phyloP scores from a whole-genome alignment of 92 coral and sea anemone genomes.

The Siderastrea siderea region DNA sequence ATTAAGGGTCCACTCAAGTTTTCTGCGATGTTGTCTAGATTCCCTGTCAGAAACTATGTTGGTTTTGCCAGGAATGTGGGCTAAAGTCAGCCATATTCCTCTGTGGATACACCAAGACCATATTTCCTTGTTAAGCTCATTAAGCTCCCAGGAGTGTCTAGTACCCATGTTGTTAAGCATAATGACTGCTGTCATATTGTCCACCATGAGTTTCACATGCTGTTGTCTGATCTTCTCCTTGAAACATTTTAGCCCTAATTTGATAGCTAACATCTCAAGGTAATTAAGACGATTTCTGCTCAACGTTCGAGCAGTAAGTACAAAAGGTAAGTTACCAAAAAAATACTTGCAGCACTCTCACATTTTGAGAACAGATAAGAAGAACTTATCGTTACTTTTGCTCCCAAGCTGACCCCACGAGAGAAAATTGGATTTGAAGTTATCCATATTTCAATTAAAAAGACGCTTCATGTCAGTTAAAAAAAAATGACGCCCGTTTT shows the following conservation, averaged over 20 bases:
- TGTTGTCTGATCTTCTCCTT: constrained; percentile 6
- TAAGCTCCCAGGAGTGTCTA: constrained; percentile 51
- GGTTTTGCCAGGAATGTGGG: constrained; percentile 55
- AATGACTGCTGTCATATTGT: constrained; percentile 8
- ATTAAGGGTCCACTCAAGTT: constrained; percentile 24
- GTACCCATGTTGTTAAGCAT: constrained; percentile 68
- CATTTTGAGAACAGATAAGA: too few species aligned
- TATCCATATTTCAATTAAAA: too few species aligned
- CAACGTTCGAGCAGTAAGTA: too few species aligned
- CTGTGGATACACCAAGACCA: constrained; percentile 68
- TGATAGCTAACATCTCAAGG: constrained; percentile 58
- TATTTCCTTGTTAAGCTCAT: constrained; percentile 40
- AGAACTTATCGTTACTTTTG: too few species aligned
- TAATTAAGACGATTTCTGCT: too few species aligned
- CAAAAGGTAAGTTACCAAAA: too few species aligned
- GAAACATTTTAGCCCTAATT: constrained; percentile 29
- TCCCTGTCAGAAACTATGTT: constrained; percentile 15
- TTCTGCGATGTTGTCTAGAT: not conserved
- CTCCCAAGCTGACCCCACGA: too few species aligned
- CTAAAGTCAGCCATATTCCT: constrained; percentile 21
- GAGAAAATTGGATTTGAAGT: too few species aligned
- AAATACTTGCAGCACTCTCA: too few species aligned
- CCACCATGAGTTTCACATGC: not conserved
- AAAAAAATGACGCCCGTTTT: too few species aligned
- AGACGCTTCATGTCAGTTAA: too few species aligned